These are phyloP conservation scores for Argyresthia goedartella DNA, from an alignment of 2,888 invertebrate species.

Conservation along the genomic window DNA sequence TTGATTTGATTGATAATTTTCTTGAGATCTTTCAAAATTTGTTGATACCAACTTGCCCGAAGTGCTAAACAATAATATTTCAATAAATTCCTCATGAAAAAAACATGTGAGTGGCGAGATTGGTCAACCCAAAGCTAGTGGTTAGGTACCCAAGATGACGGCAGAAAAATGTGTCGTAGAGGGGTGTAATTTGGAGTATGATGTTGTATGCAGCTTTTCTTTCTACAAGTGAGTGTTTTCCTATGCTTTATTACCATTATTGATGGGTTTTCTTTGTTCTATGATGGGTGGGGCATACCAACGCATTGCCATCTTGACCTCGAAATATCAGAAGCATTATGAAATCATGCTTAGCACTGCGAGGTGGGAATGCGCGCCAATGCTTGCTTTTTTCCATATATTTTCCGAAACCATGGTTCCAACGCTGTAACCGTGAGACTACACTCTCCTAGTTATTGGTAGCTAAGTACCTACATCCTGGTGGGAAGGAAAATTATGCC, in stretches of 20 bases:
- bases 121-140: conserved; percentile 41
- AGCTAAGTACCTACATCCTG: too few relatives aligned
- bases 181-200: conserved; percentile 63
- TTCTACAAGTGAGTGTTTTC: conserved; percentile 68
- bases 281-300: too few relatives aligned
- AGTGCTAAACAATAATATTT: conserved; percentile 61
- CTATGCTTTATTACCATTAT: conserved; percentile 15
- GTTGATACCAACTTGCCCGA: conserved; percentile 68
- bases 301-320: conserved; percentile 11
- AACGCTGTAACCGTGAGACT: too few relatives aligned
- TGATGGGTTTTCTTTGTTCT: too few relatives aligned
- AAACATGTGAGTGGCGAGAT: conserved; percentile 53
- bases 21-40: conserved; percentile 66
- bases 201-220: conserved; percentile 66
- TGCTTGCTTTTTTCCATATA: too few relatives aligned
- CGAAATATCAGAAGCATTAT: conserved; percentile 12
- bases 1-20: conserved; percentile 72
- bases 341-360: not conserved
- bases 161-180: conserved; percentile 62
- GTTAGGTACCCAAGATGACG: conserved; percentile 45
- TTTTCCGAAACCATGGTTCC: too few relatives aligned
- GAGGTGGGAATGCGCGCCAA: too few relatives aligned
- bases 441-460: too few relatives aligned
- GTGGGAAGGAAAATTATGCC: too few relatives aligned
- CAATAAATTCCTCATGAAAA: conserved; percentile 27